A percentile compares a stretch with the other conserved stretches of the same genome.
Conservation (phyloP, 2,113 vertebrate species). For the Phylloscopus trochiloides region DNA sequence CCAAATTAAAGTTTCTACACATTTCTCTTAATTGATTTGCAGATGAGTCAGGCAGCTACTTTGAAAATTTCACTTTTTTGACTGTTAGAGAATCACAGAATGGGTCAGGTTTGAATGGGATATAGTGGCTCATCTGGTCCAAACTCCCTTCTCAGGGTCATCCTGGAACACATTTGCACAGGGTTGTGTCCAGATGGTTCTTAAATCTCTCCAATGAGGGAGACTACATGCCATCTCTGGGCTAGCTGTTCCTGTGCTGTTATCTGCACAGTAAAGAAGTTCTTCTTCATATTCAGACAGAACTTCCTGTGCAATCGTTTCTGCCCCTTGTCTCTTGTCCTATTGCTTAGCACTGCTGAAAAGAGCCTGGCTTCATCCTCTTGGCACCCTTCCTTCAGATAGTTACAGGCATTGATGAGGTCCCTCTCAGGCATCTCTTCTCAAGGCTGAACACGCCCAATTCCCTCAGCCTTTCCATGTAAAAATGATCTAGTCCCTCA, state of each 20-base stretch:
- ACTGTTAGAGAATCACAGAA: not conserved
- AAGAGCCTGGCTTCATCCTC: not conserved
- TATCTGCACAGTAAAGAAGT: not conserved
- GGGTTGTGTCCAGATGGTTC: not conserved
- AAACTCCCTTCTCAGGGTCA: not conserved
- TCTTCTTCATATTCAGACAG: not conserved
- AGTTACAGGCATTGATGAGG: too few species aligned
- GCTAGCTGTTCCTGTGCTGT: not conserved
- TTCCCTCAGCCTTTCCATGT: not conserved
- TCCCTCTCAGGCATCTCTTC: not conserved
- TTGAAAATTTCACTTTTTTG: not conserved
- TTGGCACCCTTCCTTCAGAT: not conserved
- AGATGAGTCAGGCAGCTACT: not conserved
- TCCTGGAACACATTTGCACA: not conserved
- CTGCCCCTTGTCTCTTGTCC: not conserved
- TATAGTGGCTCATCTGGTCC: not conserved
- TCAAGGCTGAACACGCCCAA: not conserved
- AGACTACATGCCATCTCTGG: not conserved
- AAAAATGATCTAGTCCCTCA: not conserved
- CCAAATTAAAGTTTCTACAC: not conserved
- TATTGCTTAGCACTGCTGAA: not conserved
- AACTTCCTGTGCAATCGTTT: not conserved
- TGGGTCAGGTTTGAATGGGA: not conserved
- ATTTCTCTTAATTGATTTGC: not conserved
- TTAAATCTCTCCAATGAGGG: not conserved